Conservation (phyloP, 2,797 vertebrate genomes). For the Centroberyx gerrardi region DNA sequence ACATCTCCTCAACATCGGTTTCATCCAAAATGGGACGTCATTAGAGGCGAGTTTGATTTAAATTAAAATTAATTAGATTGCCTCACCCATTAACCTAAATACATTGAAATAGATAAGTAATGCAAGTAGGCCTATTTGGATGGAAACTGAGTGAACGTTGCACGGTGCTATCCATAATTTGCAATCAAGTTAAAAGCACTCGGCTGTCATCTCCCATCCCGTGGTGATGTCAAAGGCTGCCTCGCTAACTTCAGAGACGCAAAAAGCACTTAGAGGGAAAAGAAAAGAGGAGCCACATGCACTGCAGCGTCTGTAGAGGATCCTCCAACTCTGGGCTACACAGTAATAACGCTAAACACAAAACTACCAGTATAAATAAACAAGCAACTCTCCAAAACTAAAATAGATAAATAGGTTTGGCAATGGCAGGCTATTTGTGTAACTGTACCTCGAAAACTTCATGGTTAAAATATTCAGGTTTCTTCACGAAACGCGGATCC, state of each 20-base stretch:
- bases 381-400: conserved; percentile 54
- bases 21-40: conserved; percentile 81
- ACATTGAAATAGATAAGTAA: conserved; percentile 85
- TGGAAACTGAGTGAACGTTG: conserved; percentile 75
- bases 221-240: conserved; percentile 83
- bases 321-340: conserved; percentile 57
- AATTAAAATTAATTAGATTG: conserved; percentile 86
- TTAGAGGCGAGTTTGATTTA: conserved; percentile 83
- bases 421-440: conserved; percentile 11
- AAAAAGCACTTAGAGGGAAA: conserved; percentile 75
- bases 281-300: conserved; percentile 67
- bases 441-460: conserved; percentile 59
- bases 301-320: conserved; percentile 62
- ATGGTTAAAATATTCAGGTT: background rate
- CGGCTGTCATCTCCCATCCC: conserved; percentile 84
- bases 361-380: conserved; percentile 34
- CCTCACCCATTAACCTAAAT: conserved; percentile 86
- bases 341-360: conserved; percentile 18
- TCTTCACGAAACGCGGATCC: conserved; percentile 35
- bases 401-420: conserved; percentile 27
- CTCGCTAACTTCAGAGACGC: conserved; percentile 82
- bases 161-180: conserved; percentile 84
- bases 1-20: conserved; percentile 69
- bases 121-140: conserved; percentile 83
- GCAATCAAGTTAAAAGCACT: conserved; percentile 87